Evolutionary conservation across 2,888 invertebrate species (phyloP).

Genomic region (Trissolcus brochymenae): DNA sequence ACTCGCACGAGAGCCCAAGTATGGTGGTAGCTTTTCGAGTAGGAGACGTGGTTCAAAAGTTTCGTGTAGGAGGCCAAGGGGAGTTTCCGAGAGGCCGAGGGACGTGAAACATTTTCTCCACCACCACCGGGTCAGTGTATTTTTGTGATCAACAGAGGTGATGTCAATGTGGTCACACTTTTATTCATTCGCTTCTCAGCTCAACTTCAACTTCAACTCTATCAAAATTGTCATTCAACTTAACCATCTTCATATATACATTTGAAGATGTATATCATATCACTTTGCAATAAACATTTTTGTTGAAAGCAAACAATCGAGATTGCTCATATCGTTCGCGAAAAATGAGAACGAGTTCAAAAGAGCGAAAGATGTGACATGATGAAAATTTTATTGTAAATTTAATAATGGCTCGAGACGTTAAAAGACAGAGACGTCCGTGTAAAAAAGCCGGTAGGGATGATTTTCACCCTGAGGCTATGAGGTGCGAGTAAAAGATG

Average conservation of each 20-base stretch:
- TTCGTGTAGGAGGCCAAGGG: constrained; percentile 48
- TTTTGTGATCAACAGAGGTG: constrained; percentile 34
- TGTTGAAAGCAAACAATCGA: too few species aligned
- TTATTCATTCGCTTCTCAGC: too few species aligned
- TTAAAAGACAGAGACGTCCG: constrained; percentile 1
- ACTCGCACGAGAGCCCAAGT: constrained; percentile 16
- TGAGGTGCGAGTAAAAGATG: constrained; percentile 30
- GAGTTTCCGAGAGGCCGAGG: constrained; percentile 33
- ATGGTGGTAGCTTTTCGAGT: constrained; percentile 49
- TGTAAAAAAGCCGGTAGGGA: background rate
- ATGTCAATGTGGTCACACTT: constrained; percentile 44
- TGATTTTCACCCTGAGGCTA: constrained; percentile 33
- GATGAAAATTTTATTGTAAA: background rate
- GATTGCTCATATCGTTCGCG: too few species aligned
- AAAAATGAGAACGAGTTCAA: too few species aligned
- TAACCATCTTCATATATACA: too few species aligned
- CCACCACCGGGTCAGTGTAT: constrained; percentile 26
- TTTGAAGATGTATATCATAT: too few species aligned
- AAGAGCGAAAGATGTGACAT: too few species aligned
- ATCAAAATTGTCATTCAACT: too few species aligned
- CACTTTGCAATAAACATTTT: too few species aligned
- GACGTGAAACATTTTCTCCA: constrained; percentile 46
- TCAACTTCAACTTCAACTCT: too few species aligned
- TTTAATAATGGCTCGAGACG: background rate
- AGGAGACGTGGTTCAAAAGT: constrained; percentile 52